Conservation (phyloP, 2,113 vertebrate species). For the Pseudolaguvia tuberculata region DNA sequence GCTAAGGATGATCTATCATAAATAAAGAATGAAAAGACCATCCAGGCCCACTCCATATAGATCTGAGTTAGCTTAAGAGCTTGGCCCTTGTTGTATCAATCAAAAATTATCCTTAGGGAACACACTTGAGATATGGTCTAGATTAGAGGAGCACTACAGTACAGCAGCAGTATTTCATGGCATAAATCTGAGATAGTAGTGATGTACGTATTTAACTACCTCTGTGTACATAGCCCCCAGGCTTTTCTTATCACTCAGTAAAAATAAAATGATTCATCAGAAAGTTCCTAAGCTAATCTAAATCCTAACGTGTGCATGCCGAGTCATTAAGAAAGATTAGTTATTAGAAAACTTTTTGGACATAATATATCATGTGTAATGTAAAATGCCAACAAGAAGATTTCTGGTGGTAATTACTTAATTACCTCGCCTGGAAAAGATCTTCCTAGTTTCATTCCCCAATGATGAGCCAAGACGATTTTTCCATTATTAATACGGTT, state of each 20-base stretch:
- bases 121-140: constrained; percentile 35
- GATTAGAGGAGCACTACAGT: constrained; percentile 29
- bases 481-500: neutral
- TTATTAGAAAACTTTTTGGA: neutral
- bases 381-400: neutral
- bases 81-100: constrained; percentile 44
- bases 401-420: neutral
- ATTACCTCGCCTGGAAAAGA: neutral
- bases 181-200: constrained; percentile 3
- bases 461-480: neutral
- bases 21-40: constrained; percentile 61
- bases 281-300: too few species aligned
- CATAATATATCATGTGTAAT: neutral
- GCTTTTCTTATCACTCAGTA: neutral
- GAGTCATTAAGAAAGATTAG: neutral
- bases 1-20: constrained; percentile 60
- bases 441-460: neutral
- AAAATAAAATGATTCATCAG: too few species aligned
- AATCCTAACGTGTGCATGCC: neutral
- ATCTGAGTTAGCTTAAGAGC: constrained; percentile 51
- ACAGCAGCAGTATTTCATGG: constrained; percentile 16
- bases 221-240: neutral
- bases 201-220: neutral
- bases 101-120: constrained; percentile 45
- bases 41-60: constrained; percentile 53